phyloP scores from a whole-genome alignment of 2,113 vertebrate species.

The Deroptyus accipitrinus region DNA sequence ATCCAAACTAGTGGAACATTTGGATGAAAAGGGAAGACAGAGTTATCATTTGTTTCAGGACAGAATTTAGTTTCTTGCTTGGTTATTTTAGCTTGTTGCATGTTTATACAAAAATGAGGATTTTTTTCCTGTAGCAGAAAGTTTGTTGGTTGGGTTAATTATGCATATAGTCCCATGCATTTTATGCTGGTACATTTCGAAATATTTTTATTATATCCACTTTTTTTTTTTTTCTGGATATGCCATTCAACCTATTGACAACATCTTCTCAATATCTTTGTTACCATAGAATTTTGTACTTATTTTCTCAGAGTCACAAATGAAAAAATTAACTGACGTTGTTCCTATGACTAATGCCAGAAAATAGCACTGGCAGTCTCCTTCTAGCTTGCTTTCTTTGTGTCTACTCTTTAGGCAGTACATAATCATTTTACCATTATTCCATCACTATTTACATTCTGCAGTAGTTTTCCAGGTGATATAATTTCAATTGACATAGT shows the following conservation, averaged over 20 bases:
- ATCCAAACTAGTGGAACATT: too few species aligned
- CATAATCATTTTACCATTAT: not conserved
- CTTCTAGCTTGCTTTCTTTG: not conserved
- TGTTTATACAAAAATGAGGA: not conserved
- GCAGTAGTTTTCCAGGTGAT: not conserved
- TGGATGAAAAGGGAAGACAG: not conserved
- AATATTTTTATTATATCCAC: not conserved
- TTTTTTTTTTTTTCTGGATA: not conserved
- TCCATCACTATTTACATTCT: not conserved
- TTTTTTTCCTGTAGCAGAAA: not conserved
- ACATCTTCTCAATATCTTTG: not conserved
- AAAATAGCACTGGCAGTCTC: not conserved
- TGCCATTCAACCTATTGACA: not conserved
- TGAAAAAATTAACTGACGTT: not conserved
- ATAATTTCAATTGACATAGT: not conserved
- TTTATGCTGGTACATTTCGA: not conserved
- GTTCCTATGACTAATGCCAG: not conserved
- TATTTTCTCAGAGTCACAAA: not conserved
- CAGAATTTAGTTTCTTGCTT: not conserved
- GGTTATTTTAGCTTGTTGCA: not conserved
- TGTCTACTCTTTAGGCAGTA: not conserved
- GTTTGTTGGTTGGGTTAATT: not conserved
- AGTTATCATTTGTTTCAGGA: not conserved
- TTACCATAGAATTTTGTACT: not conserved
- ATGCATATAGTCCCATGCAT: not conserved